phyloP scores from a whole-genome alignment of 1,140 invertebrate genomes.

The Sarcophaga peregrina region DNA sequence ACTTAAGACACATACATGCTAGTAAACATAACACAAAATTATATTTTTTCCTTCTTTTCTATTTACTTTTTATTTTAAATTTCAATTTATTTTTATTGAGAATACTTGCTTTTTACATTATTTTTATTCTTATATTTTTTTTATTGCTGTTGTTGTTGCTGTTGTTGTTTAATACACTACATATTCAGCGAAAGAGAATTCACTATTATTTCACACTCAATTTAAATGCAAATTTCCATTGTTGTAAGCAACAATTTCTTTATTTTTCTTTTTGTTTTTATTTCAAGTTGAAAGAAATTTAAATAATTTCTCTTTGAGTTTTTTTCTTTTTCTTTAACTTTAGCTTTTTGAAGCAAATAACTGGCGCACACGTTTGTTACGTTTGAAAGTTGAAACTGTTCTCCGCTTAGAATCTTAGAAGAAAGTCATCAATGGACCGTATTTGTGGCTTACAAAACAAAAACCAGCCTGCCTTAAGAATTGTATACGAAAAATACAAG shows the following conservation, averaged over 20 bases:
- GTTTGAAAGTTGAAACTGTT: conserved; percentile 33
- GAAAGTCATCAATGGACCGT: conserved; percentile 41
- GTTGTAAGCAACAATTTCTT: not conserved
- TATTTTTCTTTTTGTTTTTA: not conserved
- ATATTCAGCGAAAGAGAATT: not conserved
- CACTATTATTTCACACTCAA: conserved; percentile 6
- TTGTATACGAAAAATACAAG: not conserved
- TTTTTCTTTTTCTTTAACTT: conserved; percentile 6
- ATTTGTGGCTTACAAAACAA: not conserved
- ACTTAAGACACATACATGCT: conserved; percentile 41
- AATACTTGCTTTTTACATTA: too few species aligned
- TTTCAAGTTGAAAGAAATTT: not conserved
- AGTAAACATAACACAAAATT: too few species aligned
- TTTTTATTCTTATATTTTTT: too few species aligned
- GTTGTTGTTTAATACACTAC: not conserved
- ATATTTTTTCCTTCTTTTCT: too few species aligned
- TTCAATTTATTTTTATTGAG: too few species aligned
- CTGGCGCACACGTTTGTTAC: conserved; percentile 2
- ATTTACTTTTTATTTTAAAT: too few species aligned
- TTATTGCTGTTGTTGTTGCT: not conserved
- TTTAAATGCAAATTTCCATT: conserved; percentile 1
- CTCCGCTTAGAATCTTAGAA: conserved; percentile 25
- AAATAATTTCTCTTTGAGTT: not conserved
- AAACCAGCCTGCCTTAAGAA: not conserved
- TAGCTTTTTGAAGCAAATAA: not conserved